phyloP scores from a whole-genome alignment of 2,113 vertebrate species.

The Pseudolaguvia tuberculata region DNA sequence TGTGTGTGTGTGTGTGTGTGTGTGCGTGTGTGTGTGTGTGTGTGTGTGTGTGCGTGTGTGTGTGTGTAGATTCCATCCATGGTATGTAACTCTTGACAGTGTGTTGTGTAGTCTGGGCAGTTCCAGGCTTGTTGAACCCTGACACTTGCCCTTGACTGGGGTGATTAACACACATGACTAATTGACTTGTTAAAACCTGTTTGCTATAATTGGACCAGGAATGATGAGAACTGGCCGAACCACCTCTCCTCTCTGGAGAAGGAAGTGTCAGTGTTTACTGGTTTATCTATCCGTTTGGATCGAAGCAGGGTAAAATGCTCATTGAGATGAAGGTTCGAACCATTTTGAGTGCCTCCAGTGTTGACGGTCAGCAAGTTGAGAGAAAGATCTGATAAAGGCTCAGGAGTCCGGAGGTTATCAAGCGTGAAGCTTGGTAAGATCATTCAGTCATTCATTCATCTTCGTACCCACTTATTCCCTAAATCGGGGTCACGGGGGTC shows the following conservation, averaged over 20 bases:
- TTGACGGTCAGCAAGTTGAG: neutral
- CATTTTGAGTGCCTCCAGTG: neutral
- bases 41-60: too few relatives aligned
- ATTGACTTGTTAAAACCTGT: constrained; percentile 17
- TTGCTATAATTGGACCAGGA: neutral
- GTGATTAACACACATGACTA: constrained; percentile 12
- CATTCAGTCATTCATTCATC: too few relatives aligned
- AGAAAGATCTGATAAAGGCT: neutral
- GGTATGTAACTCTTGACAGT: neutral
- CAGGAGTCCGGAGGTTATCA: neutral
- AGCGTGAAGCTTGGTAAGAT: neutral
- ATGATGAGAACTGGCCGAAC: neutral
- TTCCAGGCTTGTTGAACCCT: constrained; percentile 5
- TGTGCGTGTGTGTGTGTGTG: too few relatives aligned
- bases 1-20: too few relatives aligned
- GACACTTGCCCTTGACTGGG: neutral
- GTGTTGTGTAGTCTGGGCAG: neutral
- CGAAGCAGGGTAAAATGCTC: neutral
- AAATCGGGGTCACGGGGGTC: too few relatives aligned
- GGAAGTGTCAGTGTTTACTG: neutral
- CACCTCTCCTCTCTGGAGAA: neutral
- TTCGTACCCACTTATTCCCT: too few relatives aligned
- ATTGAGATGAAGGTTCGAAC: too few relatives aligned
- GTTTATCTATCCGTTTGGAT: neutral
- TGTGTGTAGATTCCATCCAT: neutral